phyloP scores from a whole-genome alignment of 2,797 vertebrate species.

The Microhierax caerulescens region DNA sequence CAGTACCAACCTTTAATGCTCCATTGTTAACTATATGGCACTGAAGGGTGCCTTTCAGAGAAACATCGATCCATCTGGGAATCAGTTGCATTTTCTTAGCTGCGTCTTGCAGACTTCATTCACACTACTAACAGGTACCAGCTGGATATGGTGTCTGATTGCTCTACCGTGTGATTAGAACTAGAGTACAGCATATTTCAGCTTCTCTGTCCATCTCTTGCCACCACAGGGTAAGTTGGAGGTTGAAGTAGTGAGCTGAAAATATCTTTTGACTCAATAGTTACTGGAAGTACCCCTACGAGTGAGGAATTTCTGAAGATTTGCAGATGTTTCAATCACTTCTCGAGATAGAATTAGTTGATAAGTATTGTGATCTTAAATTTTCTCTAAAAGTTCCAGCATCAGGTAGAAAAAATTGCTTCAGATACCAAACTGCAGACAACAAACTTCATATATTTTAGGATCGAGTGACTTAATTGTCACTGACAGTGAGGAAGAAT shows the following conservation, averaged over 20 bases:
- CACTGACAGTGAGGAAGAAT: neutral
- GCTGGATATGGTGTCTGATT: neutral
- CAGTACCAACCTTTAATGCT: neutral
- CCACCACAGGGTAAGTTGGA: neutral
- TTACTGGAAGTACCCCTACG: neutral
- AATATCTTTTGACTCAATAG: neutral
- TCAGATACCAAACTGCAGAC: neutral
- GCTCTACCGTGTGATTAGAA: neutral
- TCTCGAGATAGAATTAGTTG: neutral
- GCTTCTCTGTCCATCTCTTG: neutral
- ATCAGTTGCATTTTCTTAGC: neutral
- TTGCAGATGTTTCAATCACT: neutral
- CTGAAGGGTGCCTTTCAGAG: neutral
- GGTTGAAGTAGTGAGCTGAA: neutral
- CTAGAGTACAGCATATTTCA: neutral
- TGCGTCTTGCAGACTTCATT: neutral
- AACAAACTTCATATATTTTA: accelerated
- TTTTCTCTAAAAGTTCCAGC: neutral
- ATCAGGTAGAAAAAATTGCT: neutral
- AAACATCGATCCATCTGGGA: neutral
- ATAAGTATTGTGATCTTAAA: neutral
- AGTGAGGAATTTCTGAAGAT: neutral
- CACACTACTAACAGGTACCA: neutral
- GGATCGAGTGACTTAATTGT: neutral
- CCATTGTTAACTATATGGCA: accelerated